Evolutionary conservation across 92 coral and sea anemone genomes (phyloP), one percentile per base, ranked within the genome.

Genomic region (Desmophyllum pertusum): DNA sequence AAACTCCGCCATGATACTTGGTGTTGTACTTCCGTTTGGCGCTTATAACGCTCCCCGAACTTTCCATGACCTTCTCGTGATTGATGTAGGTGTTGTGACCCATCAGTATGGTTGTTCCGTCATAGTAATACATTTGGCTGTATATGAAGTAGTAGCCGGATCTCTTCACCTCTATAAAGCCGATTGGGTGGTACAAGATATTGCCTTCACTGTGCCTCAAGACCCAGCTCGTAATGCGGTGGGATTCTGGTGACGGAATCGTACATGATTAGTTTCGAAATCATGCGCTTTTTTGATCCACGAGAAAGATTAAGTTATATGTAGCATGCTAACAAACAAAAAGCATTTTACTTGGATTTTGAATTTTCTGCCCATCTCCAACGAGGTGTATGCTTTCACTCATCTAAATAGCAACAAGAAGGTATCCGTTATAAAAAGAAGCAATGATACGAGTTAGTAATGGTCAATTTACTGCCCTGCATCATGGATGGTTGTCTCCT

Each of bases 81-180:
- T 94, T 94, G 78, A 95, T 78, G n/a, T 33, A 88, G 70, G 94
- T 94, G 2, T 39, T 59, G 80, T 95, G 98, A 46, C 88, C 90
- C 76, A 78, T 73, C 19, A 67, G 84, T 18, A 17, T 36, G 21
- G 71, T 25, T 31, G 77, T 57, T 63, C 83, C 87, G 10, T 78
- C 92, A 68, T 83, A 87, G 88, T 89, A 88, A 66, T 80, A 89
- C 79, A 95, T 87, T 83, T 95, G 98, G 79, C 98, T 95, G 88
- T 95, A 95, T 18, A 95, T 90, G 94, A 59, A 92, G 86, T 95
- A 95, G 75, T 74, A 85, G 36, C 98, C 98, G 6, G 92, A 87
- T 37, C 52, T 90, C 81, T 79, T 75, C 57, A 94, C 86, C 66
- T 83, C 87, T 19, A 95, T 79, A 70, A n/a, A 37, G 33, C 98